A percentile compares a stretch with the other conserved stretches of the same genome.
These are phyloP conservation scores for Paracanthobrama guichenoti DNA, from an alignment of 2,113 vertebrate genomes.

Conservation along the genomic window DNA sequence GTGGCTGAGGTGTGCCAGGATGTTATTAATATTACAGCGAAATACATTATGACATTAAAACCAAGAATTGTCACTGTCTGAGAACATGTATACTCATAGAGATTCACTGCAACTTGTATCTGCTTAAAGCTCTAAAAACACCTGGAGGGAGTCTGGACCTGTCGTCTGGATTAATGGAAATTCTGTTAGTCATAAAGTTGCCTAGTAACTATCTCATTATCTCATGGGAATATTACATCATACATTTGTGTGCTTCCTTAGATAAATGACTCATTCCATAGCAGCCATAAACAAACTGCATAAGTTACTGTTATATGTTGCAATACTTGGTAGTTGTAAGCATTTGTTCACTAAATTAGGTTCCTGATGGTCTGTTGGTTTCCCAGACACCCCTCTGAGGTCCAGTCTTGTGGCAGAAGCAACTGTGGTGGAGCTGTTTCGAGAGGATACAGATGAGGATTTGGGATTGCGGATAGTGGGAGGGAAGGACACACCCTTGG, in stretches of 20 bases:
- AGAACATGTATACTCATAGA: conserved; percentile 19
- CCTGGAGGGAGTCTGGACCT: conserved; percentile 27
- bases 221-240: conserved; percentile 26
- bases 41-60: background rate
- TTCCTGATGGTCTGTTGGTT: background rate
- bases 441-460: conserved; percentile 82
- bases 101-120: conserved; percentile 31
- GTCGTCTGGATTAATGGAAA: background rate
- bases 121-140: conserved; percentile 43
- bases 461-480: conserved; percentile 89
- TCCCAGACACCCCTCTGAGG: conserved; percentile 79
- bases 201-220: conserved; percentile 49
- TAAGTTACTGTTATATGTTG: background rate
- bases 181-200: conserved; percentile 53
- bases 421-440: conserved; percentile 80
- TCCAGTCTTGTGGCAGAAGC: conserved; percentile 88
- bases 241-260: background rate
- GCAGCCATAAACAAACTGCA: too few relatives aligned
- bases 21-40: conserved; percentile 22
- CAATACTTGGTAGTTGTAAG: background rate
- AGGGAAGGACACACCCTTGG: conserved; percentile 89
- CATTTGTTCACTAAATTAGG: background rate
- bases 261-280: conserved; percentile 17
- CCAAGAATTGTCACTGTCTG: conserved; percentile 39
- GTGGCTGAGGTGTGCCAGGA: conserved; percentile 28